Evolutionary conservation across 1,140 invertebrate genomes (phyloP).

Genomic region (Tetraneura akinire): DNA sequence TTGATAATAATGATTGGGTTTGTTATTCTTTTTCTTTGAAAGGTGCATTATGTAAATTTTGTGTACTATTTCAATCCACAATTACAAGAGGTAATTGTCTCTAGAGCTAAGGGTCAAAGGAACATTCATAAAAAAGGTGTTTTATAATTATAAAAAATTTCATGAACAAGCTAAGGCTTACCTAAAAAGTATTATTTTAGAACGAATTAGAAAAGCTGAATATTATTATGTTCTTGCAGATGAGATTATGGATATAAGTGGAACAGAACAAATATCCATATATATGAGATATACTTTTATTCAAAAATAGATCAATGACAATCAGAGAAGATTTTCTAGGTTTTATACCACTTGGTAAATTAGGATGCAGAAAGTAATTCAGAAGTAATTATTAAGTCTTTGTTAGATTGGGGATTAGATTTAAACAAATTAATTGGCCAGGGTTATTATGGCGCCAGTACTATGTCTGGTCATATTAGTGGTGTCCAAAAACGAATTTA

Average conservation of each 20-base stretch:
- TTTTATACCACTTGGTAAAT: neutral
- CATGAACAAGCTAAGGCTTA: no score
- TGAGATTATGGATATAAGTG: neutral
- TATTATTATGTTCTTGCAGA: no score
- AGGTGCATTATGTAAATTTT: no score
- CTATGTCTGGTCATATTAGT: constrained; percentile 18
- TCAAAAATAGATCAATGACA: neutral
- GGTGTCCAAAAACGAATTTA: constrained; percentile 4
- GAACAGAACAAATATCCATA: neutral
- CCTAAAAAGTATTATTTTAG: no score
- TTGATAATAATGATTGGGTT: no score
- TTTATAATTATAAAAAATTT: no score
- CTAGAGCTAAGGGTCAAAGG: no score
- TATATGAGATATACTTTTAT: neutral
- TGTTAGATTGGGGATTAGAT: constrained; percentile 8
- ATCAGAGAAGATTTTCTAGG: constrained; percentile 1
- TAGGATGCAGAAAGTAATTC: constrained; percentile 9
- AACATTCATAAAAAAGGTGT: no score
- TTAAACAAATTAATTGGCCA: constrained; percentile 5
- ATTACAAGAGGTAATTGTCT: no score
- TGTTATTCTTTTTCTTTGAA: no score
- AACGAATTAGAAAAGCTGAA: no score
- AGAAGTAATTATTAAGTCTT: neutral
- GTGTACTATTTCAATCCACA: no score
- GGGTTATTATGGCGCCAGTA: neutral